phyloP scores from a whole-genome alignment of 1,140 invertebrate genomes.

The Atta texana region DNA sequence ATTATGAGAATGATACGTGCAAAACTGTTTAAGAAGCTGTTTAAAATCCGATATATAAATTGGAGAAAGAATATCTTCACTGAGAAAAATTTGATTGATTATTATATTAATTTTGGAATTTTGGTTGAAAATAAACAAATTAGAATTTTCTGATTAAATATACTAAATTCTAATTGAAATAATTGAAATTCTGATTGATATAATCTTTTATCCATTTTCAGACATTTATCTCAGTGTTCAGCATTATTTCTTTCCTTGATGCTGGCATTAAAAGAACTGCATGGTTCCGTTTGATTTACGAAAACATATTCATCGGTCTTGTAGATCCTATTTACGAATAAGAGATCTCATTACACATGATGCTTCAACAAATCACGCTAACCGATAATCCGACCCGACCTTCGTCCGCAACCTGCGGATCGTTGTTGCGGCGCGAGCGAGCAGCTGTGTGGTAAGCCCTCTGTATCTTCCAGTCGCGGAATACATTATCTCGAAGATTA shows the following conservation, averaged over 20 bases:
- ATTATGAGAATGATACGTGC: not conserved
- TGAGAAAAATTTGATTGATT: too few relatives aligned
- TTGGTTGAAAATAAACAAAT: too few relatives aligned
- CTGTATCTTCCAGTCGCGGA: slow-evolving; percentile 73
- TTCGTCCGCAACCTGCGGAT: slow-evolving; percentile 75
- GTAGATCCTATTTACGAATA: slow-evolving; percentile 58
- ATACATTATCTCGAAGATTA: slow-evolving; percentile 80
- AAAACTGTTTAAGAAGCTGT: not conserved
- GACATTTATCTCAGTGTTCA: not conserved
- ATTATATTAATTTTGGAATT: too few relatives aligned
- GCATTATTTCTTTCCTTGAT: not conserved
- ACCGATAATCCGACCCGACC: slow-evolving; percentile 77
- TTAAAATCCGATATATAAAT: not conserved
- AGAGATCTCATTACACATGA: slow-evolving; percentile 72
- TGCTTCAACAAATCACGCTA: slow-evolving; percentile 70
- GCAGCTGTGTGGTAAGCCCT: slow-evolving; percentile 63
- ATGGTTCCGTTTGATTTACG: slow-evolving; percentile 16
- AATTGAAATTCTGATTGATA: too few relatives aligned
- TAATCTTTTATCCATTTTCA: too few relatives aligned
- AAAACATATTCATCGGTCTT: not conserved
- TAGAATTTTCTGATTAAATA: too few relatives aligned
- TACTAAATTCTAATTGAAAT: too few relatives aligned
- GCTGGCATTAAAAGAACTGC: not conserved
- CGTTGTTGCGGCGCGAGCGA: slow-evolving; percentile 60
- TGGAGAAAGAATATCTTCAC: not conserved